Evolutionary conservation across 2,888 invertebrate species (phyloP).

Genomic region (Beris morrisii): DNA sequence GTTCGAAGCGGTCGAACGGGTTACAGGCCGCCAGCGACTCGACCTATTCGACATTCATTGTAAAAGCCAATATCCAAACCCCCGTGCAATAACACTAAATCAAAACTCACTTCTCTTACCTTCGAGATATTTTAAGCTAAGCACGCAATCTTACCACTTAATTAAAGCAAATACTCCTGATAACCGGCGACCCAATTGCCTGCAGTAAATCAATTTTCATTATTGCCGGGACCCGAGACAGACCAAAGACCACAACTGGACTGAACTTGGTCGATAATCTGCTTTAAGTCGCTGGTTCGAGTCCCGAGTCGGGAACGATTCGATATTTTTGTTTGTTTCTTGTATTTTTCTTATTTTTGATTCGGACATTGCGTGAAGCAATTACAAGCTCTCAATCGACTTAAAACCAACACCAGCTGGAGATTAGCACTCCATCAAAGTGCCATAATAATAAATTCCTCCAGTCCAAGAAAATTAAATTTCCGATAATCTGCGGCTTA

Average conservation of each 20-base stretch:
- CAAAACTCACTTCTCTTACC: conserved; percentile 27
- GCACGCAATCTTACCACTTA: conserved; percentile 31
- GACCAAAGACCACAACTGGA: conserved; percentile 7
- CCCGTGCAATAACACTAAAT: conserved; percentile 12
- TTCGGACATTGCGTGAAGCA: conserved; percentile 15
- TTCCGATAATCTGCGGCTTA: conserved; percentile 33
- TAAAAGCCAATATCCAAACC: conserved; percentile 1
- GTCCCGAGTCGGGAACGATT: neutral
- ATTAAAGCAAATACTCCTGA: conserved; percentile 23
- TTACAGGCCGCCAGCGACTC: no score
- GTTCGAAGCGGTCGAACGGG: no score
- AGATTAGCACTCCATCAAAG: conserved; percentile 29
- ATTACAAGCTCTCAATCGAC: conserved; percentile 13
- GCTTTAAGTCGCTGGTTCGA: neutral
- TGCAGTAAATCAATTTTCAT: conserved; percentile 29
- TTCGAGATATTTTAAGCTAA: conserved; percentile 20
- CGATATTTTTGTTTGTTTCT: neutral
- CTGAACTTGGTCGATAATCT: neutral
- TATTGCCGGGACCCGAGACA: conserved; percentile 25
- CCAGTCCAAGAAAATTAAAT: conserved; percentile 28
- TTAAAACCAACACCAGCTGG: conserved; percentile 17
- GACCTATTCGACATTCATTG: conserved; percentile 1
- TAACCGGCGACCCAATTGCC: conserved; percentile 24
- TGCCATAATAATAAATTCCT: conserved; percentile 35
- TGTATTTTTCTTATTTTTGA: neutral